Evolutionary conservation across 2,113 vertebrate genomes (phyloP).

Genomic region (Archilochus colubris): DNA sequence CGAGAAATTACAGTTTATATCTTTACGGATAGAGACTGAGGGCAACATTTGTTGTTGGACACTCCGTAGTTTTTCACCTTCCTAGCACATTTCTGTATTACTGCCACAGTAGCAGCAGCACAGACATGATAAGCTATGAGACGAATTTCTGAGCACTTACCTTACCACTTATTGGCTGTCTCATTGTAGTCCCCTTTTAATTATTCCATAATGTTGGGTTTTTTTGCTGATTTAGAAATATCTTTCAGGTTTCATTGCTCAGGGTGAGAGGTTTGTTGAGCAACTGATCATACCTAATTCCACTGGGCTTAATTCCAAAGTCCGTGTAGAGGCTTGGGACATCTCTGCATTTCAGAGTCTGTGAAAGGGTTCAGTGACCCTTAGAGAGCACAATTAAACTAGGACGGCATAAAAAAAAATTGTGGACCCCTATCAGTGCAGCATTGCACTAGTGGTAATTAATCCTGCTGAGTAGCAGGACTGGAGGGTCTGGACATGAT

Average conservation of each 20-base stretch:
- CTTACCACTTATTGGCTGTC: not conserved
- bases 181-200: not conserved
- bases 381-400: not conserved
- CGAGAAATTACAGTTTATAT: not conserved
- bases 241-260: not conserved
- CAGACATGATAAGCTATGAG: not conserved
- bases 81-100: not conserved
- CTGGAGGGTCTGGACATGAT: not conserved
- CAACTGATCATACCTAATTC: not conserved
- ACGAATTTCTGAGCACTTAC: not conserved
- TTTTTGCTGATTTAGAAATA: not conserved
- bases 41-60: not conserved
- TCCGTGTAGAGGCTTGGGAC: not conserved
- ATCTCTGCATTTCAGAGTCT: not conserved
- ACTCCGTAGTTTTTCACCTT: not conserved
- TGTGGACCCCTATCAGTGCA: not conserved
- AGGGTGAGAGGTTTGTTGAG: not conserved
- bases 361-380: not conserved
- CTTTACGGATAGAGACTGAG: not conserved
- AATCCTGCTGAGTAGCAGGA: not conserved
- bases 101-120: not conserved
- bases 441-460: not conserved
- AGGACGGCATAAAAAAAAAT: not conserved
- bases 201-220: not conserved
- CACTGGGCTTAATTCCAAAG: not conserved